These are phyloP conservation scores for Squalus acanthias DNA, from an alignment of 2,797 vertebrate species.

Conservation along the genomic window DNA sequence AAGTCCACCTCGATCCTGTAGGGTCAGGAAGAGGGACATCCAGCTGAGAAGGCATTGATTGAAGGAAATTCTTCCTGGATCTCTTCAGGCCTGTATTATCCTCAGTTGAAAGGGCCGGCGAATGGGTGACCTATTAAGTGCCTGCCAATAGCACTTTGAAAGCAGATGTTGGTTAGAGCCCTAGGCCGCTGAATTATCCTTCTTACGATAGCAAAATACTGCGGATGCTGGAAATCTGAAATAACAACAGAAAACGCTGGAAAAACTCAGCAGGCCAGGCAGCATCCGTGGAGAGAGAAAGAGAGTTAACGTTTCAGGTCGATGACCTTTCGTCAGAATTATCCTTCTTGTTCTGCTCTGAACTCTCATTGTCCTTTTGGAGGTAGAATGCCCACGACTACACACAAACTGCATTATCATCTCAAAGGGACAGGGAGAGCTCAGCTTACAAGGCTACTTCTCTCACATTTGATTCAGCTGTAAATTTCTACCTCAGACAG, in stretches of 20 bases:
- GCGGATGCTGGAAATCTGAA: too few species aligned
- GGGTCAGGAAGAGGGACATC: background rate
- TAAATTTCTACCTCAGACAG: background rate
- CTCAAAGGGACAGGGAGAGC: background rate
- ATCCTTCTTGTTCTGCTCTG: background rate
- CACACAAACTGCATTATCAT: background rate
- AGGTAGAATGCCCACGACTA: background rate
- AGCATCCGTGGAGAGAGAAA: too few species aligned
- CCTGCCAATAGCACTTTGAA: background rate
- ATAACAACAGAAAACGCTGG: too few species aligned
- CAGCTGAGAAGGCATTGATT: background rate
- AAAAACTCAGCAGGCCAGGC: too few species aligned
- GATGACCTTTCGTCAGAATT: too few species aligned
- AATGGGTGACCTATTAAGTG: background rate
- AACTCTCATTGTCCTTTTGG: background rate
- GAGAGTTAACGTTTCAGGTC: too few species aligned
- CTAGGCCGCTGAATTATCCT: too few species aligned
- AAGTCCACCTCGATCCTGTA: background rate
- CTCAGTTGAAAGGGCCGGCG: background rate
- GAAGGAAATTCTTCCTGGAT: background rate
- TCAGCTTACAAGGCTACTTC: background rate
- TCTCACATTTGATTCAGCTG: background rate
- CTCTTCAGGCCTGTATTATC: background rate
- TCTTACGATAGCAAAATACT: too few species aligned
- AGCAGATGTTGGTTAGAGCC: background rate